Conservation (phyloP, 2,113 vertebrate species). For the Hemicordylus capensis region DNA sequence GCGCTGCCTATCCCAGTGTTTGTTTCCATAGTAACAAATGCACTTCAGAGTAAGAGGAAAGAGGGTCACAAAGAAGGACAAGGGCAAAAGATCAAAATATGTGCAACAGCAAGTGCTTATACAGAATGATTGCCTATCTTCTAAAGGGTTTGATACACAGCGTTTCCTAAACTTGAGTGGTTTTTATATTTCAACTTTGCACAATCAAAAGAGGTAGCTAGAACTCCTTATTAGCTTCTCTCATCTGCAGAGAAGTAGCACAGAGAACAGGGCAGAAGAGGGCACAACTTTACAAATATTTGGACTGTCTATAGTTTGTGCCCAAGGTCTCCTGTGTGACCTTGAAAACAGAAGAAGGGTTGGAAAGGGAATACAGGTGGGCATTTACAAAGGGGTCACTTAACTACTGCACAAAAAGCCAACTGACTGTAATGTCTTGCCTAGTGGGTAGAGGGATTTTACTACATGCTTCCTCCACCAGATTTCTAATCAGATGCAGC, state of each 20-base stretch:
- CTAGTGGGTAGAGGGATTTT: neutral
- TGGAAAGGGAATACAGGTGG: neutral
- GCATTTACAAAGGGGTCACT: neutral
- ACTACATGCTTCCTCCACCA: too few relatives aligned
- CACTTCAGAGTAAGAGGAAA: neutral
- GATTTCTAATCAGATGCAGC: too few relatives aligned
- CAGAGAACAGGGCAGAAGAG: neutral
- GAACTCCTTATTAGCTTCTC: neutral
- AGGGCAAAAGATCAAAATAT: neutral
- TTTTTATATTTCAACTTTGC: neutral
- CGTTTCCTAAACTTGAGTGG: neutral
- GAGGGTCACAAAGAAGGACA: neutral
- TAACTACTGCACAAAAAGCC: too few relatives aligned
- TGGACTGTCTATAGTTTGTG: neutral
- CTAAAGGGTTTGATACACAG: neutral
- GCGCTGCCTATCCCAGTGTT: neutral
- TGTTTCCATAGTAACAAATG: constrained; percentile 36
- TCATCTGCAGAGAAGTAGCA: accelerated
- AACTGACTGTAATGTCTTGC: neutral
- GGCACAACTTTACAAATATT: accelerated
- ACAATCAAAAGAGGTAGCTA: neutral
- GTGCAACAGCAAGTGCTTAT: neutral
- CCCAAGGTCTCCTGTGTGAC: neutral
- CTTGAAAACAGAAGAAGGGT: neutral
- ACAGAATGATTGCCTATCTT: neutral